Conservation (phyloP, 92 coral and sea anemone genomes). For the Montipora capitata region DNA sequence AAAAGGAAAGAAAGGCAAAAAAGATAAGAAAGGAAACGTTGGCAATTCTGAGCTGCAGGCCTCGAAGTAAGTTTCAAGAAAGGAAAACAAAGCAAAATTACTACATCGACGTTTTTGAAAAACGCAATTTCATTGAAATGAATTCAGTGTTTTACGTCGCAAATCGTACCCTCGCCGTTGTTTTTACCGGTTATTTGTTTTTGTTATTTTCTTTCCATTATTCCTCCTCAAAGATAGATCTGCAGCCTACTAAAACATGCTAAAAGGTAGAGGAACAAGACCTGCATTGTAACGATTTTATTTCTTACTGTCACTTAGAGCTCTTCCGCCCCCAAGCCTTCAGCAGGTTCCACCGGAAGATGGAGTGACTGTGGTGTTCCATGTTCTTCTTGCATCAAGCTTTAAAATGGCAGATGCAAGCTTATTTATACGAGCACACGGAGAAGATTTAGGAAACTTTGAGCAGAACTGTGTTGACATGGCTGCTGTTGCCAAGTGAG, state of each 20-base stretch:
- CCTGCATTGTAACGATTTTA: too few species aligned
- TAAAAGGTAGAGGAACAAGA: too few species aligned
- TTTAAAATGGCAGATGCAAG: slow-evolving; percentile 39
- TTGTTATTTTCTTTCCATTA: not conserved
- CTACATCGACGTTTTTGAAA: too few species aligned
- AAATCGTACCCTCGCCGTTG: too few species aligned
- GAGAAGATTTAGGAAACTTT: slow-evolving; percentile 58
- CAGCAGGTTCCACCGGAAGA: slow-evolving; percentile 22
- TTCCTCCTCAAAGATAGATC: not conserved
- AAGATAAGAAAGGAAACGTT: not conserved
- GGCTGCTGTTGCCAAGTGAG: not conserved
- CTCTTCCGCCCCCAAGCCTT: not conserved
- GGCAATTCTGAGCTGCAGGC: not conserved
- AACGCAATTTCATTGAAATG: too few species aligned
- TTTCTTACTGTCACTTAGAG: not conserved
- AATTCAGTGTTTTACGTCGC: too few species aligned
- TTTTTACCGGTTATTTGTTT: too few species aligned
- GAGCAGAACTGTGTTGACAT: slow-evolving; percentile 7
- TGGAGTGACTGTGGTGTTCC: slow-evolving; percentile 75
- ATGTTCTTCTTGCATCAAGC: slow-evolving; percentile 58
- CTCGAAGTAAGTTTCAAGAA: not conserved
- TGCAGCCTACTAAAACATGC: too few species aligned
- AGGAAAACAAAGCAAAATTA: not conserved
- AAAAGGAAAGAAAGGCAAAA: not conserved
- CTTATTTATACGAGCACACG: slow-evolving; percentile 54